A percentile compares a stretch with the other conserved stretches of the same genome.
Conservation (phyloP, 35 echinoderm and acorn worm genomes). For the Stichopus chloronotus region DNA sequence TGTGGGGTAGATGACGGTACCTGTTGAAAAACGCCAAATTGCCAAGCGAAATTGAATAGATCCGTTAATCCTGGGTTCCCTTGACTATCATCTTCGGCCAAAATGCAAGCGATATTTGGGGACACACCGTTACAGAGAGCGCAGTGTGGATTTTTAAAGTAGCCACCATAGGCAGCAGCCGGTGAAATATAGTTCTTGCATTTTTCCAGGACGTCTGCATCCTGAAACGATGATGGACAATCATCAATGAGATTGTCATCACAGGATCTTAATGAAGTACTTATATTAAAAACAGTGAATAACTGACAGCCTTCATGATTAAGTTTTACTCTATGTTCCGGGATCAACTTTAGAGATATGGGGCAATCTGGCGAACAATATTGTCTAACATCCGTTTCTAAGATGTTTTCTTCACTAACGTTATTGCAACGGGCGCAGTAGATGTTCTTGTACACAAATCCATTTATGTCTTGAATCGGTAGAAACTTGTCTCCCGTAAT, state of each 20-base stretch:
- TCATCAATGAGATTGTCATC: not conserved
- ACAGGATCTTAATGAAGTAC: too few relatives aligned
- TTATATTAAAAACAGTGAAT: too few relatives aligned
- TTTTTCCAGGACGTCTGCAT: not conserved
- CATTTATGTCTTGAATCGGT: not conserved
- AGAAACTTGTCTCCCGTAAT: not conserved
- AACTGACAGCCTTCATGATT: too few relatives aligned
- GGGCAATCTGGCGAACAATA: too few relatives aligned
- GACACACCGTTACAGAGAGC: slow-evolving; percentile 4
- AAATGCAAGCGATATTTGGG: not conserved
- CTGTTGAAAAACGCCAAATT: not conserved
- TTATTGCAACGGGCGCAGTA: slow-evolving; percentile 20
- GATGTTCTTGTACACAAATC: not conserved
- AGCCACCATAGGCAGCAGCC: not conserved
- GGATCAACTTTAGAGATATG: not conserved
- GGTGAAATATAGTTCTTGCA: not conserved
- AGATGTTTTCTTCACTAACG: not conserved
- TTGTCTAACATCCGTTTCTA: too few relatives aligned
- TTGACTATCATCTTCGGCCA: not conserved
- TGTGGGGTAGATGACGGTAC: not conserved
- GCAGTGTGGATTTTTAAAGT: slow-evolving; percentile 20
- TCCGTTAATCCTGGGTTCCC: too few relatives aligned
- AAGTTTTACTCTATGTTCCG: not conserved
- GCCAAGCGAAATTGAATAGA: not conserved
- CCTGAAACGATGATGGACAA: not conserved